Conservation (phyloP, 2,113 vertebrate genomes). For the Anhinga rufa region DNA sequence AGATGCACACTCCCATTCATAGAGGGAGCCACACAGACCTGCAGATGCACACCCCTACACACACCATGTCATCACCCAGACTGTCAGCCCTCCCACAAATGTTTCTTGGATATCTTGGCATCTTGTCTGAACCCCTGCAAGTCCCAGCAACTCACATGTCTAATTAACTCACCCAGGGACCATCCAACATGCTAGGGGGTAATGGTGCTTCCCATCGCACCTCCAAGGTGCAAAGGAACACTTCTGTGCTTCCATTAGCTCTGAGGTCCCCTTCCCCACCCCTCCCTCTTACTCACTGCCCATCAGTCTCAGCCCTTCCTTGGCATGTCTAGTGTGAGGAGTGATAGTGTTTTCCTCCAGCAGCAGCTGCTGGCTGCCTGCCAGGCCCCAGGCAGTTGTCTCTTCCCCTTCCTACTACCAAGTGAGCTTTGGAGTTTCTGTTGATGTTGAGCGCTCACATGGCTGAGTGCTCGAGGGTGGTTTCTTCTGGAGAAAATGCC, state of each 20-base stretch:
- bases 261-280: not conserved
- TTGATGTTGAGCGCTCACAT: not conserved
- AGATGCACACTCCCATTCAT: not conserved
- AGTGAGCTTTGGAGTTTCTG: not conserved
- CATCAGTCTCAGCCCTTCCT: not conserved
- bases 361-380: not conserved
- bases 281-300: not conserved
- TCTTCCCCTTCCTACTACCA: not conserved
- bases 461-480: not conserved
- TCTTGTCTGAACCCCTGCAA: not conserved
- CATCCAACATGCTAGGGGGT: fast-evolving
- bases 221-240: not conserved
- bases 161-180: not conserved
- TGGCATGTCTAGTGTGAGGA: not conserved
- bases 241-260: not conserved
- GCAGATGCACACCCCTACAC: not conserved
- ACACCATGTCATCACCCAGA: fast-evolving
- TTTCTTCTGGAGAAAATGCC: constrained; percentile 35
- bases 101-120: fast-evolving
- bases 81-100: not conserved
- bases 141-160: not conserved
- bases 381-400: not conserved
- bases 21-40: not conserved
- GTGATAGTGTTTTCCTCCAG: not conserved
- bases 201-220: not conserved